A percentile compares a stretch with the other conserved stretches of the same genome.
Evolutionary conservation across 2,888 invertebrate species (phyloP).

Genomic region (Rapana venosa): DNA sequence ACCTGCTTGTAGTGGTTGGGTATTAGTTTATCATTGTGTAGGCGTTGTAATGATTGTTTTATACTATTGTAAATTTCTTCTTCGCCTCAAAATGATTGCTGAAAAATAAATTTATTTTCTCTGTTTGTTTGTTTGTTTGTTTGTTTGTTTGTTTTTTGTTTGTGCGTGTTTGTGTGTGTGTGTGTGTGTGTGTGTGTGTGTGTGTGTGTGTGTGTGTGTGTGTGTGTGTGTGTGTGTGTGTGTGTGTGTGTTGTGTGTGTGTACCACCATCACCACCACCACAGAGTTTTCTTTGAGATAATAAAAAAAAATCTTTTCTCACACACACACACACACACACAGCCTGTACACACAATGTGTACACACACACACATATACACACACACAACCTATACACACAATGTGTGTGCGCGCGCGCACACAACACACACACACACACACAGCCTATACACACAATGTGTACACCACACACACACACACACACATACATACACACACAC

Average conservation of each 20-base stretch:
- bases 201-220: background rate
- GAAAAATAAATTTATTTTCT: too few relatives aligned
- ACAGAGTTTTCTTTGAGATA: background rate
- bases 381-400: background rate
- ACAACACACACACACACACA: background rate
- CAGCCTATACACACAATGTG: background rate
- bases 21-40: too few relatives aligned
- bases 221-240: background rate
- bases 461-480: background rate
- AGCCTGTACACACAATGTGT: background rate
- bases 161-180: conserved; percentile 5
- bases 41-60: too few relatives aligned
- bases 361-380: background rate
- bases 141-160: background rate
- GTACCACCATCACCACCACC: background rate
- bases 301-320: background rate
- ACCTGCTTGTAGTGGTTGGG: too few relatives aligned
- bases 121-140: background rate
- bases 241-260: background rate
- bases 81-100: too few relatives aligned
- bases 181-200: conserved; percentile 18
- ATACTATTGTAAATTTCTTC: too few relatives aligned
- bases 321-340: background rate
- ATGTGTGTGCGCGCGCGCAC: too few relatives aligned
- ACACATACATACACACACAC: background rate